phyloP scores from a whole-genome alignment of 2,113 vertebrate species.

The Epinephelus fuscoguttatus region DNA sequence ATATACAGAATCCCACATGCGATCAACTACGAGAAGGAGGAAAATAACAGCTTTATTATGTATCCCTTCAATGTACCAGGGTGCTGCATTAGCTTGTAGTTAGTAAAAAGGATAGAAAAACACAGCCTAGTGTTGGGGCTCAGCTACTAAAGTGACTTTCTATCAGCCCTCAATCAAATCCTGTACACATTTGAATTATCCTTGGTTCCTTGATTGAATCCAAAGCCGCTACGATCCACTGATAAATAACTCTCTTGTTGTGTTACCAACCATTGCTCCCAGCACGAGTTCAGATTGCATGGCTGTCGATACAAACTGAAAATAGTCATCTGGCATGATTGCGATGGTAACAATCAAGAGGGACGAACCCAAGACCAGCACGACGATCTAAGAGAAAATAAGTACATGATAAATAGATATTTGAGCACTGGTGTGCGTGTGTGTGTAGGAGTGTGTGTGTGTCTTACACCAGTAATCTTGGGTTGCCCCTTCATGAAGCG shows the following conservation, averaged over 20 bases:
- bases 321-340: fast-evolving
- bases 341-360: constrained; percentile 23
- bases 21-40: constrained; percentile 60
- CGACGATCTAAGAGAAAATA: constrained; percentile 41
- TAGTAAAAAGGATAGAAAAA: no score
- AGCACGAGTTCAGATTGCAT: constrained; percentile 29
- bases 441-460: neutral
- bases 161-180: no score
- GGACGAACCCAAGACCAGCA: constrained; percentile 53
- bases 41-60: neutral
- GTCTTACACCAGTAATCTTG: constrained; percentile 78
- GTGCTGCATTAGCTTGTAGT: no score
- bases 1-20: constrained; percentile 79
- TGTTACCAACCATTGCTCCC: constrained; percentile 73
- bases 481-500: constrained; percentile 82
- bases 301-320: fast-evolving
- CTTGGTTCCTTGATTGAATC: neutral
- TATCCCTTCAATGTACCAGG: neutral
- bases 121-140: no score
- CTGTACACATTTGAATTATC: no score
- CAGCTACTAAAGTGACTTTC: no score
- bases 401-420: no score
- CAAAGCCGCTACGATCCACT: neutral
- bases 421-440: neutral
- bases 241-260: neutral